Conservation (phyloP, 2,113 vertebrate genomes). For the Nestor notabilis region DNA sequence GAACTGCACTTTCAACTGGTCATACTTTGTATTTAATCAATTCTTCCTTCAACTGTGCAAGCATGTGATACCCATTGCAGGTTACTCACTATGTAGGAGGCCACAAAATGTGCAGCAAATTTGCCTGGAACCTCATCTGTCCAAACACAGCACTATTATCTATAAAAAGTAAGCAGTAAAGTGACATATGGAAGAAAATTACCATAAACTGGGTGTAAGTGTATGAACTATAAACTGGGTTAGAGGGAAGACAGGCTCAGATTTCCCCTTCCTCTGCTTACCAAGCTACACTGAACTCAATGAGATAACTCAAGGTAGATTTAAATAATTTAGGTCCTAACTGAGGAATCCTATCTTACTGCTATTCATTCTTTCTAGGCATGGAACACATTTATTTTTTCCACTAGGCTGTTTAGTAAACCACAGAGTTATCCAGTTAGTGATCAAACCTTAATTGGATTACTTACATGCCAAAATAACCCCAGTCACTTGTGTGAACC, state of each 20-base stretch:
- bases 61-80: accelerated
- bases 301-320: not conserved
- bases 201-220: not conserved
- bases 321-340: not conserved
- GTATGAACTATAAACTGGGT: not conserved
- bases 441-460: conserved; percentile 35
- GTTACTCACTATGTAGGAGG: not conserved
- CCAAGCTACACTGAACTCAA: not conserved
- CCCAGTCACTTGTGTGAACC: not conserved
- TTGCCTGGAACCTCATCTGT: not conserved
- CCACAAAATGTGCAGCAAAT: not conserved
- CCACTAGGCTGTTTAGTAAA: not conserved
- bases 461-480: conserved; percentile 8
- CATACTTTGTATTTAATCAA: not conserved
- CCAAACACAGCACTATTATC: not conserved
- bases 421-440: conserved; percentile 1
- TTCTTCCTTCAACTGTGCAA: not conserved
- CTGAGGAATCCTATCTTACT: not conserved
- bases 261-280: not conserved
- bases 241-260: not conserved
- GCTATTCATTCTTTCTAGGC: not conserved
- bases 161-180: not conserved
- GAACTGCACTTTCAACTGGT: not conserved
- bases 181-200: not conserved
- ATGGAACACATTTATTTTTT: not conserved